Evolutionary conservation across 2,113 vertebrate species (phyloP), one percentile per base, ranked within the genome.

Genomic region (Etheostoma spectabile): DNA sequence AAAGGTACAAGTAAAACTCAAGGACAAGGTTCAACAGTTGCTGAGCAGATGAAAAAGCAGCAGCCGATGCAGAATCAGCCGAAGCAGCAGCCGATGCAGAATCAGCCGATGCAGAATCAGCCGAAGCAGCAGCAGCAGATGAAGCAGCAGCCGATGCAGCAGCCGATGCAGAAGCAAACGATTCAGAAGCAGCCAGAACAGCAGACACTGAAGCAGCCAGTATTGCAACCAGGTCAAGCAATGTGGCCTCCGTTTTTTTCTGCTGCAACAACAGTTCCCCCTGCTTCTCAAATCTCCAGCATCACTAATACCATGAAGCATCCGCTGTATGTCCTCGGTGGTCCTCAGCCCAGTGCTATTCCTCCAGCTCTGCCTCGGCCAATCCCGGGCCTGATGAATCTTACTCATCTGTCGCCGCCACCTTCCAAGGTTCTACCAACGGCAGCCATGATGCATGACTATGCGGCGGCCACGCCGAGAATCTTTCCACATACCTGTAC

Each of bases 401-500:
- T 68, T 0, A 22, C 22, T 8, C 30, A n/a, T 8, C n/a, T 27
- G 27, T 5, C 21, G 0, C 8, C 5, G 33, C 6, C 10, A 7
- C 6, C 59, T 56, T 27, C 68, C 81, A 96, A 96, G 90, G 93
- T 94, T 61, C 87, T 96, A 62, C 97, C 97, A 38, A 96, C 97
- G 2, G 93, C 93, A 1, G 95, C 95, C 61, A 97, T 98, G 98
- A 97, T 98, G 97, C 96, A 96, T 42, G 98, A 99, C 96, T 99
- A 98, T 94, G 96, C 96, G 21, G 97, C 96, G 4, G 94, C 95
- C 1, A 95, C 97, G 46, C 98, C 98, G 19, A 96, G 94, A 95
- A 95, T 95, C 94, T 97, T 99, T 94, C 96, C 98, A 71, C 97
- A 99, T 95, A 96, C 97, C 91, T 99, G 98, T 96, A 97, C 96